Conservation (phyloP, 2,797 vertebrate genomes). For the Phrynocephalus vlangalii region DNA sequence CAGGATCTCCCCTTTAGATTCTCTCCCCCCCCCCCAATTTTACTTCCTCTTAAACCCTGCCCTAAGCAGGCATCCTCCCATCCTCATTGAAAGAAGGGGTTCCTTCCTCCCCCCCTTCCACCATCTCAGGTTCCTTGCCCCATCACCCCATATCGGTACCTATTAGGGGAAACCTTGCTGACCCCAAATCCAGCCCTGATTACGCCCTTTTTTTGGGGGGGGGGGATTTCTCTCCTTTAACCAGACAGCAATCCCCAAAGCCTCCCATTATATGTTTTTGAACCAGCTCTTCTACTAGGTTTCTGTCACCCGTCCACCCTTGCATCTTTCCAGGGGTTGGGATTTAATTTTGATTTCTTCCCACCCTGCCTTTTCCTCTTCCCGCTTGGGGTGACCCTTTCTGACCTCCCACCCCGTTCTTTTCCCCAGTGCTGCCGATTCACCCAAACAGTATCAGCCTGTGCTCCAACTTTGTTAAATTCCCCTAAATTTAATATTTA, state of each 20-base stretch:
- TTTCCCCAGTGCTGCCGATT: not conserved
- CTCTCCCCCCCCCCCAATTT: too few species aligned
- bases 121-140: too few species aligned
- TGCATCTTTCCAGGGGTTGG: not conserved
- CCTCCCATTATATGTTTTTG: not conserved
- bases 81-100: too few species aligned
- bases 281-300: not conserved
- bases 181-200: too few species aligned
- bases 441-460: accelerated
- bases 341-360: not conserved
- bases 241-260: not conserved
- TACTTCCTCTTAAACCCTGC: too few species aligned
- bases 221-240: not conserved
- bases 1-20: not conserved
- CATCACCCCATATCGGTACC: not conserved
- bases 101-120: too few species aligned
- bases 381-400: not conserved
- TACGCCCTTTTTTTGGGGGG: not conserved
- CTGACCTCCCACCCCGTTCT: not conserved
- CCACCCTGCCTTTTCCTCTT: too few species aligned
- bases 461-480: not conserved
- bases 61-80: too few species aligned
- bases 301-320: too few species aligned
- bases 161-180: too few species aligned
- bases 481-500: too few species aligned